Evolutionary conservation across 2,888 invertebrate genomes (phyloP).

Genomic region (Eristalinus aeneus): DNA sequence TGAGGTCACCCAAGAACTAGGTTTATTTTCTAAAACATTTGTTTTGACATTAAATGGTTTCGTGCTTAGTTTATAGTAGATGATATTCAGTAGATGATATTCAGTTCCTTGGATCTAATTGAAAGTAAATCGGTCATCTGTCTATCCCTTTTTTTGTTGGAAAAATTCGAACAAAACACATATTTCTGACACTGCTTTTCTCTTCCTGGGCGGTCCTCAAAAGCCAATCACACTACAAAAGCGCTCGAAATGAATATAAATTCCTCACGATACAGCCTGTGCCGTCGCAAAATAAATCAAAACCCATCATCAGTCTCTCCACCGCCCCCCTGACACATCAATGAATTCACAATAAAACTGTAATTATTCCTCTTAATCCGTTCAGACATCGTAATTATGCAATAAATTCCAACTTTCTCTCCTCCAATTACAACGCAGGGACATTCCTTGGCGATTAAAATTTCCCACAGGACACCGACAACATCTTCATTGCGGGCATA

Average conservation of each 20-base stretch:
- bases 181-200: no score
- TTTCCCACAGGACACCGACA: slow-evolving; percentile 55
- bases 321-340: slow-evolving; percentile 30
- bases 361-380: slow-evolving; percentile 47
- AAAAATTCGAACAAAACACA: no score
- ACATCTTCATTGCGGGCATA: slow-evolving; percentile 30
- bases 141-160: no score
- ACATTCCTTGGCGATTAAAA: slow-evolving; percentile 33
- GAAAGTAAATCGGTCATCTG: no score
- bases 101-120: no score
- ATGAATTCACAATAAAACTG: slow-evolving; percentile 50
- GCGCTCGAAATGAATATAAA: not conserved
- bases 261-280: no score
- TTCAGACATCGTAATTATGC: slow-evolving; percentile 58
- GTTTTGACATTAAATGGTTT: no score
- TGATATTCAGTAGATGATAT: no score
- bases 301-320: not conserved
- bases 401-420: slow-evolving; percentile 55
- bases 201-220: not conserved
- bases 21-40: no score
- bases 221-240: not conserved
- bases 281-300: slow-evolving; percentile 31
- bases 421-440: slow-evolving; percentile 42
- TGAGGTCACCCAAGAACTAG: no score
- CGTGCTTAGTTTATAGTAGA: no score